Evolutionary conservation across 2,888 invertebrate genomes (phyloP).

Genomic region (Hydraecia micacea): DNA sequence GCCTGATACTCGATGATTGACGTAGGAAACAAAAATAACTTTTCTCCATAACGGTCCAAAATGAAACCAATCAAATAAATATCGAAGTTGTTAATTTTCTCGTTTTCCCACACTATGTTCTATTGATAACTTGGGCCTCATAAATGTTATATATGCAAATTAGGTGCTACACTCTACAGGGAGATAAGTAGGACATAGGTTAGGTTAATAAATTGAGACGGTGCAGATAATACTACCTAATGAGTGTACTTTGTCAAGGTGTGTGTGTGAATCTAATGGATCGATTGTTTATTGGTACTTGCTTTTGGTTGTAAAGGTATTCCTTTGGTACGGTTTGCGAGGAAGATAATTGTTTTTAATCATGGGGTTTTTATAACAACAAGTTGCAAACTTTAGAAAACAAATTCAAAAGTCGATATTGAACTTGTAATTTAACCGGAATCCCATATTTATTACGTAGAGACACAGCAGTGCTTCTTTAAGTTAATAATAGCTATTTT

Average conservation of each 20-base stretch:
- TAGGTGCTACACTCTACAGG: conserved; percentile 39
- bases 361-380: too few relatives aligned
- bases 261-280: conserved; percentile 44
- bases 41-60: conserved; percentile 31
- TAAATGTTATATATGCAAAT: conserved; percentile 65
- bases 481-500: background rate
- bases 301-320: background rate
- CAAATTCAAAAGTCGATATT: background rate
- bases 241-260: conserved; percentile 53
- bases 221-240: conserved; percentile 56
- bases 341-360: background rate
- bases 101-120: conserved; percentile 60
- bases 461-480: background rate
- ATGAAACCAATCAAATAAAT: conserved; percentile 40
- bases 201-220: conserved; percentile 61
- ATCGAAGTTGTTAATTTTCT: conserved; percentile 48
- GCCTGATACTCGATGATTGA: background rate
- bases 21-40: conserved; percentile 18
- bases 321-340: background rate
- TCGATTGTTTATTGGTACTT: conserved; percentile 22
- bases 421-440: background rate
- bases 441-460: background rate
- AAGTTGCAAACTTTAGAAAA: background rate
- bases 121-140: conserved; percentile 46
- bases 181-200: conserved; percentile 63